These are phyloP conservation scores for Microplitis demolitor DNA, from an alignment of 1,140 invertebrate species.

Conservation along the genomic window DNA sequence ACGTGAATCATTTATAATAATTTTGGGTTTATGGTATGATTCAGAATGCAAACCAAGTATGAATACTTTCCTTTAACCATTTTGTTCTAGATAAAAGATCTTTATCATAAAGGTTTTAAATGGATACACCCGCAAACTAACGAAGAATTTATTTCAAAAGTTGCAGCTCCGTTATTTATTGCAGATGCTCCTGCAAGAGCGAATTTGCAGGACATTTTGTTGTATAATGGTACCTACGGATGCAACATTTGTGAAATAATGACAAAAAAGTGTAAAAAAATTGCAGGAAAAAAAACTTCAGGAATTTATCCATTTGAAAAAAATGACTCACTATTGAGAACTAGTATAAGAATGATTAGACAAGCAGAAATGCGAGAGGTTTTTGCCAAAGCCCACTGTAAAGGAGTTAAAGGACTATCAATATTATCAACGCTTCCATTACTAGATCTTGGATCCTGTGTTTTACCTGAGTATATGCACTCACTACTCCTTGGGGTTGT, in stretches of 20 bases:
- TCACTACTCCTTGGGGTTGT: conserved; percentile 24
- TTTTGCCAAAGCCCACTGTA: background rate
- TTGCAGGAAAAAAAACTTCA: background rate
- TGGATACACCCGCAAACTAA: conserved; percentile 25
- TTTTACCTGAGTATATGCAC: conserved; percentile 33
- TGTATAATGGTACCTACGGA: conserved; percentile 26
- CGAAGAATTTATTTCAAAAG: conserved; percentile 16
- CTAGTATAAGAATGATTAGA: conserved; percentile 3
- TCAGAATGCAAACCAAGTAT: conserved; percentile 19
- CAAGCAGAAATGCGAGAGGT: conserved; percentile 12
- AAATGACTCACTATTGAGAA: conserved; percentile 9
- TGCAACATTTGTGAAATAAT: conserved; percentile 38
- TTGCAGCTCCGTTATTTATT: conserved; percentile 30
- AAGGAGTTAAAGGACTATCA: conserved; percentile 30
- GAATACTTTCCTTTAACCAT: conserved; percentile 29
- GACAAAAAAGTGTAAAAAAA: conserved; percentile 17
- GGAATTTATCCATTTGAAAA: conserved; percentile 3
- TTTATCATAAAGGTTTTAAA: conserved; percentile 16
- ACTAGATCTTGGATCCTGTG: conserved; percentile 25
- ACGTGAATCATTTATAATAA: conserved; percentile 17
- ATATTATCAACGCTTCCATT: conserved; percentile 25
- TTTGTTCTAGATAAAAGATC: conserved; percentile 22
- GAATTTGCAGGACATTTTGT: conserved; percentile 28
- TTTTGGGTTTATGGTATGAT: conserved; percentile 28
- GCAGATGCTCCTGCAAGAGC: conserved; percentile 38